Evolutionary conservation across 2,888 invertebrate genomes (phyloP).

Genomic region (Chironomus tentans): DNA sequence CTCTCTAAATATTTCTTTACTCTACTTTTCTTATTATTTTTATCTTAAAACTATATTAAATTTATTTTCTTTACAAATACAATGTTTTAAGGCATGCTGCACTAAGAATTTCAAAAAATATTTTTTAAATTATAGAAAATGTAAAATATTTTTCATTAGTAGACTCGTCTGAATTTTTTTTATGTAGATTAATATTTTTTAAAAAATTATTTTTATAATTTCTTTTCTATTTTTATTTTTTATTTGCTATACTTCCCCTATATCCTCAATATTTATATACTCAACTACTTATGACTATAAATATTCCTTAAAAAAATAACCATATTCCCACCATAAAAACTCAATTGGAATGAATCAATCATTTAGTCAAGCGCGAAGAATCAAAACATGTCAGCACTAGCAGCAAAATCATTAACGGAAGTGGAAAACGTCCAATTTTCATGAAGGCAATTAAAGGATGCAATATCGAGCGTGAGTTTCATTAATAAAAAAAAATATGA

Average conservation of each 20-base stretch:
- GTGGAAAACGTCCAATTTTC: slow-evolving; percentile 56
- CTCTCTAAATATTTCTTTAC: too few species aligned
- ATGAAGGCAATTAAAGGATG: slow-evolving; percentile 65
- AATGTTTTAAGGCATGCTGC: too few species aligned
- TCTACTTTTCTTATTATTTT: too few species aligned
- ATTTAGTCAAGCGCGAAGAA: slow-evolving; percentile 17
- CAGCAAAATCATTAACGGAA: slow-evolving; percentile 32
- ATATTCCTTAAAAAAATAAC: background rate
- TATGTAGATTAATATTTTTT: background rate
- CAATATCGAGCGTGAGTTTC: slow-evolving; percentile 68
- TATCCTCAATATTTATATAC: background rate
- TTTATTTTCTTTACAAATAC: too few species aligned
- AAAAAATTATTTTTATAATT: slow-evolving; percentile 12
- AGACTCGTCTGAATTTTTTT: too few species aligned
- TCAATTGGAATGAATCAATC: background rate
- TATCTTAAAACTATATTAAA: too few species aligned
- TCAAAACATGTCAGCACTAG: background rate
- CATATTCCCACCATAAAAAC: background rate
- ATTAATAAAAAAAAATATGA: background rate
- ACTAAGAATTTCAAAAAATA: too few species aligned
- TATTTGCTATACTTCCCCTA: slow-evolving; percentile 19
- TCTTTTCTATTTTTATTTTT: slow-evolving; percentile 21
- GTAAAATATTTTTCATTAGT: too few species aligned
- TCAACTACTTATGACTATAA: background rate
- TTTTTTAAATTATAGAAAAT: too few species aligned